Conservation (phyloP, 1,140 invertebrate species). For the Heliothis virescens region DNA sequence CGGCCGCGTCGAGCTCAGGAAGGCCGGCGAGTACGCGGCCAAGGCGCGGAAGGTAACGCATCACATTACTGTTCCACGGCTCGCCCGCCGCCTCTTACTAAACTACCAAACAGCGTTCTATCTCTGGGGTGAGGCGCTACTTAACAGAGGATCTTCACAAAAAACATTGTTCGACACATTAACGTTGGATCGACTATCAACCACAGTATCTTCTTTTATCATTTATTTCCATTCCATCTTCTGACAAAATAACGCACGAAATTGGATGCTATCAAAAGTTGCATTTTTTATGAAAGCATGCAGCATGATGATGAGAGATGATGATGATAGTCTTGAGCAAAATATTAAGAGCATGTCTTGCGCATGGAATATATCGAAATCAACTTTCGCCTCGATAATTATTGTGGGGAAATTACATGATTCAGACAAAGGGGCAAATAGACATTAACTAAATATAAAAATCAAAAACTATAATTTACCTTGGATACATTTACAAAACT, state of each 20-base stretch:
- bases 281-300: not conserved
- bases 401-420: too few relatives aligned
- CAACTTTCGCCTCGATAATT: too few relatives aligned
- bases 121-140: constrained; percentile 17
- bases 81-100: constrained; percentile 41
- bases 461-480: not conserved
- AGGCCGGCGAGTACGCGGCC: constrained; percentile 93
- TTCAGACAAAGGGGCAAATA: not conserved
- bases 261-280: not conserved
- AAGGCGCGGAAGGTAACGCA: constrained; percentile 95
- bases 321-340: not conserved
- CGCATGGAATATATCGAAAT: not conserved
- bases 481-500: not conserved
- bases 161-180: constrained; percentile 10
- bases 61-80: constrained; percentile 35
- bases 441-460: not conserved
- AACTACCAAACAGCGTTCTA: constrained; percentile 9
- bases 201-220: not conserved
- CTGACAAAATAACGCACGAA: not conserved
- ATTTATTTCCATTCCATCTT: constrained; percentile 27
- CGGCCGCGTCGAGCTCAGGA: constrained; percentile 91
- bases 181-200: not conserved
- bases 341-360: not conserved
- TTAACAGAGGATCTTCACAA: constrained; percentile 17
- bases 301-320: constrained; percentile 4